Percentiles rank a stretch among this genome's conserved stretches.
phyloP scores from a whole-genome alignment of 2,797 vertebrate genomes.

The Mionectes olivaceus region DNA sequence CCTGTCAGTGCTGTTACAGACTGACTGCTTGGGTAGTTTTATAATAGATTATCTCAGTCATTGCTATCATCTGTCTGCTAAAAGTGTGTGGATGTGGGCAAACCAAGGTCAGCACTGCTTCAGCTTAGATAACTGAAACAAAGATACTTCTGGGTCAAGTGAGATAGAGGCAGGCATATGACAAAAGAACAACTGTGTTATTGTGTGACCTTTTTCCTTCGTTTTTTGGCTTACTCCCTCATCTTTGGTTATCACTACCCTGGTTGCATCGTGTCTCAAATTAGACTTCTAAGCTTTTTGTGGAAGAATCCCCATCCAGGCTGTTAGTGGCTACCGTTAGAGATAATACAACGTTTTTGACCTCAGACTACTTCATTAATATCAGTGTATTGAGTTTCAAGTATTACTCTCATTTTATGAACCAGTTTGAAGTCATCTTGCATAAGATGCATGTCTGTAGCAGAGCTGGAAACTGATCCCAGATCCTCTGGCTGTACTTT shows the following conservation, averaged over 20 bases:
- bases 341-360: neutral
- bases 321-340: neutral
- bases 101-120: neutral
- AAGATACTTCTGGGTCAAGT: neutral
- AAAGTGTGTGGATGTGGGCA: neutral
- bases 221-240: neutral
- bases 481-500: neutral
- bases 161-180: neutral
- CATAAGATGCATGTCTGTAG: neutral
- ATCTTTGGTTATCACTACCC: neutral
- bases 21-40: neutral
- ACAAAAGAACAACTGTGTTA: neutral
- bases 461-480: neutral
- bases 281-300: neutral
- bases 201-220: neutral
- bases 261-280: neutral
- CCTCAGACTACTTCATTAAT: neutral
- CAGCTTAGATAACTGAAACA: neutral
- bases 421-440: neutral
- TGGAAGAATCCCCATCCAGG: neutral
- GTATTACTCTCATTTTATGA: neutral
- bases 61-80: neutral
- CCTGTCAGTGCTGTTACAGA: neutral
- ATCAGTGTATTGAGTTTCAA: neutral
- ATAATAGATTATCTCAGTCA: neutral